Percentiles rank a stretch among this genome's conserved stretches.
phyloP scores from a whole-genome alignment of 1,140 invertebrate genomes.

The Rhopalosiphum maidis region DNA sequence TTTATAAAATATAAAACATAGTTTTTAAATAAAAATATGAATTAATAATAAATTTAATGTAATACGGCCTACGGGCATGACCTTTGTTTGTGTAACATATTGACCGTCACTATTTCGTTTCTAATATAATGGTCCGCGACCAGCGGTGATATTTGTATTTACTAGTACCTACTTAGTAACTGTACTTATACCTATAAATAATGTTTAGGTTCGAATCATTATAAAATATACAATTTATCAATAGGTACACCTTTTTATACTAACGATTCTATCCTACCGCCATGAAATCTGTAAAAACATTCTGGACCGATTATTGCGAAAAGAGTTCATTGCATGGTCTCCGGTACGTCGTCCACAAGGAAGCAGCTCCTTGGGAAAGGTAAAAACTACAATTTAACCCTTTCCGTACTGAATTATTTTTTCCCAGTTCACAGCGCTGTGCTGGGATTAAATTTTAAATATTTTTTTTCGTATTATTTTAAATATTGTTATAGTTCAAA shows the following conservation, averaged over 20 bases:
- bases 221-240: neutral
- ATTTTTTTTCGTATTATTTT: too few relatives aligned
- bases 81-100: neutral
- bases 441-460: too few relatives aligned
- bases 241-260: neutral
- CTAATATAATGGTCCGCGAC: neutral
- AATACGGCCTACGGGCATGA: neutral
- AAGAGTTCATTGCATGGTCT: slow-evolving; percentile 40
- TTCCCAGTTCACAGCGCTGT: too few relatives aligned
- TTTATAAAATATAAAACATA: neutral
- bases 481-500: too few relatives aligned
- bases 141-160: neutral
- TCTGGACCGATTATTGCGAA: slow-evolving; percentile 33
- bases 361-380: slow-evolving; percentile 13
- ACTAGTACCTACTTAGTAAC: neutral
- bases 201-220: neutral
- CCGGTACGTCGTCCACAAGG: slow-evolving; percentile 23
- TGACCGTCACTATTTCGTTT: neutral
- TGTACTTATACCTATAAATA: neutral
- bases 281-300: neutral
- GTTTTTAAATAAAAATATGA: neutral
- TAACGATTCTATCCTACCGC: neutral
- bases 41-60: neutral
- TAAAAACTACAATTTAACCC: slow-evolving; percentile 6
- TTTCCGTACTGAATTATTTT: too few relatives aligned